Evolutionary conservation across 2,888 invertebrate genomes (phyloP), one percentile per base, ranked within the genome.

Genomic region (Ochropleura plecta): DNA sequence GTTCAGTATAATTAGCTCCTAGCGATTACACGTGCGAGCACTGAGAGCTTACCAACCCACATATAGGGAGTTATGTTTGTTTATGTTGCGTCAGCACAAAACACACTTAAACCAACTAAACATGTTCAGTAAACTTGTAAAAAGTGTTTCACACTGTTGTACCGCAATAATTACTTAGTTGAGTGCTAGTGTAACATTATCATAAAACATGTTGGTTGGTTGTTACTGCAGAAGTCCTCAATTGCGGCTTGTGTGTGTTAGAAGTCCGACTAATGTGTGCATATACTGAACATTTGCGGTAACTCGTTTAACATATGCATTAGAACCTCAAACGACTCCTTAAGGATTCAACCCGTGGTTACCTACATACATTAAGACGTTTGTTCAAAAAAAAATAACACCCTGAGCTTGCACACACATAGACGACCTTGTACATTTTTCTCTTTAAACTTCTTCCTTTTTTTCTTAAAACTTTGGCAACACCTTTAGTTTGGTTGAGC

Each of bases 21-120:
- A 75, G 68, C 73, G 66, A 75, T 82, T 79, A 80, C 75, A 70
- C 79, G 78, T 76, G 59, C 65, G 70, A 30, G 76, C 76, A 73
- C 66, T 74, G 51, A 59, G 73, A 51, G 77, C 78, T 78, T 73
- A 75, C 78, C 85, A 68, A 68, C 78, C 78, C 75, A 68, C 70
- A 75, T 80, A 83, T 83, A 71, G 73, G 62, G 48, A 65, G 59
- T 67, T 76, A 30, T 49, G 30, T 59, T 42, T 44, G 30, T 73
- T 63, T 76, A 66, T 74, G 71, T 77, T 70, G 66, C 64, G 66
- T 79, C 75, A 57, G 63, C 73, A 82, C 72, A 79, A 53, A 75
- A 86, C 80, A 69, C 79, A 69, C 76, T 76, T 73, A 65, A 81
- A 86, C 81, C 77, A 85, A 88, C 83, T 73, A 84, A 81, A 75